Evolutionary conservation across 2,113 vertebrate species (phyloP).

Genomic region (Mormyrus lacerda): DNA sequence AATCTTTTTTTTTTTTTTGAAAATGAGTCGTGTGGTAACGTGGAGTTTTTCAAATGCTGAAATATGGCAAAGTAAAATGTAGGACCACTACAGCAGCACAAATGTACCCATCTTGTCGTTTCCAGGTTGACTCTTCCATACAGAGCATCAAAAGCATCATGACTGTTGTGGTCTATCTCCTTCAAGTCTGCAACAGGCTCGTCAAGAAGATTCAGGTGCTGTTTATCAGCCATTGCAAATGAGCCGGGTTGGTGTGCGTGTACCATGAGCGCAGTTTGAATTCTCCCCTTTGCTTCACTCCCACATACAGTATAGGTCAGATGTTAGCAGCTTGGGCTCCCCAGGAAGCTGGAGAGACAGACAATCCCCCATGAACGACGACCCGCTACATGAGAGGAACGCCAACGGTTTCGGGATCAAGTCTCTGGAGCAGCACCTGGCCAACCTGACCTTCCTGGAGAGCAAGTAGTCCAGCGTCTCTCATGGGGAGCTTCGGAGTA

Average conservation of each 20-base stretch:
- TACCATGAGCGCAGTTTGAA: no score
- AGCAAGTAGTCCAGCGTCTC: conserved; percentile 62
- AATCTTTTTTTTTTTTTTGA: not conserved
- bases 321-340: conserved; percentile 66
- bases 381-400: conserved; percentile 59
- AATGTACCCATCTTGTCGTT: not conserved
- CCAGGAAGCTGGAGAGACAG: conserved; percentile 75
- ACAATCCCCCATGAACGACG: conserved; percentile 59
- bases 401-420: conserved; percentile 66
- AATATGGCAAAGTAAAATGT: not conserved
- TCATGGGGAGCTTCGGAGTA: not conserved
- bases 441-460: conserved; percentile 73
- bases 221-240: not conserved
- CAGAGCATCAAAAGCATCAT: conserved; percentile 74
- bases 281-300: not conserved
- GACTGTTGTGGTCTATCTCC: conserved; percentile 69
- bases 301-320: conserved; percentile 61
- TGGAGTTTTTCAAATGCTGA: not conserved
- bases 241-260: not conserved
- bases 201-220: conserved; percentile 65
- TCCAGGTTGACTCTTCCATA: conserved; percentile 83
- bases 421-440: conserved; percentile 72
- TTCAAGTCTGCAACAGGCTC: conserved; percentile 78
- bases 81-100: not conserved
- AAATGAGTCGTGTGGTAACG: not conserved